Evolutionary conservation across 2,797 vertebrate species (phyloP), one percentile per base, ranked within the genome.

Genomic region (Pelodytes ibericus): DNA sequence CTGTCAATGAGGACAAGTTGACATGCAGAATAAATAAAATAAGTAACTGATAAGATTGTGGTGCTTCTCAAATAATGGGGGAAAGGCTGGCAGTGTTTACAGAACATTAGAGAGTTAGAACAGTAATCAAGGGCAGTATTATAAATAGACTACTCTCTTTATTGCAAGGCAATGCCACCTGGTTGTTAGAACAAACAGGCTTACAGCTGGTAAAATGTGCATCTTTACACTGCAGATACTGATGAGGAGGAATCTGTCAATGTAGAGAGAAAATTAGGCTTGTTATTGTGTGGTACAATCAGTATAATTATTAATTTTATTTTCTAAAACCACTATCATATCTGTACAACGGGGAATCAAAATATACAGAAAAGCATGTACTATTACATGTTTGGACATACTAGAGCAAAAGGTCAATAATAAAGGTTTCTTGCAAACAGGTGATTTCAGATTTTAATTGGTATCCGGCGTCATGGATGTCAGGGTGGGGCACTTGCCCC

Each of bases 161-260:
- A 70, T 31, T 22, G 39, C 29, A 67, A 29, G 20, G 65, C 44
- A 69, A 9, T 61, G 57, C 73, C 73, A 68, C 73, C 64, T 75
- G 64, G 73, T 75, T 72, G 62, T 51, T 75, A 62, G 33, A 27
- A 70, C 57, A 75, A 75, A 62, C 47, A 63, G 74, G 47, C 66
- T 44, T 66, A 63, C 74, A 76, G 74, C 58, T 76, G 74, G 66
- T 63, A 76, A 61, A 69, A 70, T 57, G 47, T 70, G 66, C 49
- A 56, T 56, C 59, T 68, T 56, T 76, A 70, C 67, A 53, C 30
- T 26, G 61, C 26, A 16, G 27, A 41, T 76, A 66, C 44, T 24
- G 25, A 70, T 20, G 47, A 76, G 65, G 63, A 25, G 66, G 56
- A 63, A 70, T 76, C 39, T 69, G 57, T 25, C 27, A 27, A 22